Evolutionary conservation across 2,797 vertebrate species (phyloP), one percentile per base, ranked within the genome.

Genomic region (Paramormyrops hopkinsi): DNA sequence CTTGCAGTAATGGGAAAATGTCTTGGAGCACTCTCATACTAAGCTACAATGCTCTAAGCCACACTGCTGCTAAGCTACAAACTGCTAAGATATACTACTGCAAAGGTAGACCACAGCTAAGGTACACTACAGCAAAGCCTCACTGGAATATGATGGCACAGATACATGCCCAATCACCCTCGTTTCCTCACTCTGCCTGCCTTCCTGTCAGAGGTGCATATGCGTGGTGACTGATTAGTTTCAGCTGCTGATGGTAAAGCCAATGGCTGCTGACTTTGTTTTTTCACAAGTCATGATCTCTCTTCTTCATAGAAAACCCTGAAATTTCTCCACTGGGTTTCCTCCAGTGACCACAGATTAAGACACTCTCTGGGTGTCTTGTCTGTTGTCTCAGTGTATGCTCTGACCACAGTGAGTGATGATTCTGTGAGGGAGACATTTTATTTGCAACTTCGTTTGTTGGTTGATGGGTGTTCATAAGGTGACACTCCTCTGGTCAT

Each of bases 261-360:
- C 86, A 90, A 33, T n/a, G 46, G 86, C 86, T 73, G 29, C n/a
- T 33, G 37, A 37, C 73, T 46, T 19, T 53, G 51, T 53, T 82
- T 89, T 88, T 86, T 69, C 79, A 73, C 25, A 82, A 88, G n/a
- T 29, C 19, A 7, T 50, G 54, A 51, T 87, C 22, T 65, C 41
- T 62, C 14, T 22, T 83, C 69, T 87, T 90, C 73, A 90, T 90
- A 90, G 51, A 88, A 90, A 88, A 90, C 41, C 53, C n/a, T 88
- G 51, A 8, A 79, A 51, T 90, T 90, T 86, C 89, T 56, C 86
- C 87, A 50, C 17, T 22, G 25, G 69, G 51, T 33, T 88, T 89
- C 86, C 86, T 88, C 86, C n/a, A 9, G 29, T 88, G 73, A 88
- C 86, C 89, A 90, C 86, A 90, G 87, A 56, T n/a, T 56, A 56